Conservation (phyloP, 2,888 invertebrate genomes). For the Eilema griseolum region DNA sequence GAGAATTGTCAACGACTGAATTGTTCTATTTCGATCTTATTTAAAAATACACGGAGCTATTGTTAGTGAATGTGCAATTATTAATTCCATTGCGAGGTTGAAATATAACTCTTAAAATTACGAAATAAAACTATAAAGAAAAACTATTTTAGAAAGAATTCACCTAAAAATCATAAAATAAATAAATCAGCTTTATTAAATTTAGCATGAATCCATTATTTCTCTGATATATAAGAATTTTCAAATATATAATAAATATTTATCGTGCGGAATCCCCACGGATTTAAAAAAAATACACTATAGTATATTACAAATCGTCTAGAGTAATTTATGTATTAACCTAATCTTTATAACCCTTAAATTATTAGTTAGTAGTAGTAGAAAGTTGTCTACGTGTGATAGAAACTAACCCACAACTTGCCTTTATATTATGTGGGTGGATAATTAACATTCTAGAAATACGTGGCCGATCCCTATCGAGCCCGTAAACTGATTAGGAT, state of each 20-base stretch:
- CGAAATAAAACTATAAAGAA: too few relatives aligned
- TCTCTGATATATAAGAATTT: too few relatives aligned
- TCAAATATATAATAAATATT: too few relatives aligned
- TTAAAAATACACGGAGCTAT: background rate
- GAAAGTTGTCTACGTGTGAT: constrained; percentile 54
- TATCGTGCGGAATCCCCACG: too few relatives aligned
- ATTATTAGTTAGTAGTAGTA: constrained; percentile 44
- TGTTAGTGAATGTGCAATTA: background rate
- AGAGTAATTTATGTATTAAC: constrained; percentile 26
- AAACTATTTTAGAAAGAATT: too few relatives aligned
- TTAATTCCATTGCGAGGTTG: background rate
- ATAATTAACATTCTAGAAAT: constrained; percentile 69
- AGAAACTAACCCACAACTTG: constrained; percentile 42
- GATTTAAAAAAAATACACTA: too few relatives aligned
- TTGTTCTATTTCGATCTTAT: background rate
- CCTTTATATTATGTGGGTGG: constrained; percentile 40
- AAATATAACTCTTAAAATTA: too few relatives aligned
- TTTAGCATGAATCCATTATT: too few relatives aligned
- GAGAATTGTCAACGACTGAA: background rate
- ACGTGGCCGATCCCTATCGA: constrained; percentile 49
- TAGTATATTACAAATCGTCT: background rate
- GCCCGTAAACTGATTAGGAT: constrained; percentile 65
- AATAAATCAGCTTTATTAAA: too few relatives aligned
- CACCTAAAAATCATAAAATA: too few relatives aligned
- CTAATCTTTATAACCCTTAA: constrained; percentile 54